A percentile compares a stretch with the other conserved stretches of the same genome.
Evolutionary conservation across 2,113 vertebrate species (phyloP).

Genomic region (Oxyura jamaicensis): DNA sequence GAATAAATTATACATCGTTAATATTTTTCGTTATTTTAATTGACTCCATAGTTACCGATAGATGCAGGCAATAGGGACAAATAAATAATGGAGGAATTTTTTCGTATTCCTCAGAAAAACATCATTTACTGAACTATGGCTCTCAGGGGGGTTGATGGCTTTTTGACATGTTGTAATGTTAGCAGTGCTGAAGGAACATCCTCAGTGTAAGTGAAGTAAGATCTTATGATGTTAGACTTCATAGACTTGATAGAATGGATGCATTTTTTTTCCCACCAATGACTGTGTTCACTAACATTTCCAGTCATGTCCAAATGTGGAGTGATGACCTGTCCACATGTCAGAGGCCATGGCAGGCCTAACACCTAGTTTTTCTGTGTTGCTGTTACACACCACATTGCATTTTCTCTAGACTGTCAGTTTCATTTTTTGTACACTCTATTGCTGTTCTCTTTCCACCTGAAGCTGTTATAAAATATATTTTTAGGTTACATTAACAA

Average conservation of each 20-base stretch:
- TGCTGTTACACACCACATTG: background rate
- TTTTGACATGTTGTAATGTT: background rate
- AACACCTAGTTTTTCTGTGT: background rate
- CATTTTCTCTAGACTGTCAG: background rate
- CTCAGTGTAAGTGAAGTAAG: background rate
- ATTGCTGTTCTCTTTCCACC: background rate
- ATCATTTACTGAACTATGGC: background rate
- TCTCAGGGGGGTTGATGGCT: background rate
- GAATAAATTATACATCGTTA: background rate
- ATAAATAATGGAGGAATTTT: background rate
- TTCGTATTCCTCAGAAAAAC: background rate
- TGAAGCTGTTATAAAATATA: background rate
- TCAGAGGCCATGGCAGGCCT: background rate
- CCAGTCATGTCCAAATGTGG: background rate
- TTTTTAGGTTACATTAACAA: background rate
- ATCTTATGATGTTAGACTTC: background rate
- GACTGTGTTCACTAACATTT: background rate
- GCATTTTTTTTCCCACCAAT: background rate
- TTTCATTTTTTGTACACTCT: background rate
- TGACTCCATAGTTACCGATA: background rate
- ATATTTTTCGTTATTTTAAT: background rate
- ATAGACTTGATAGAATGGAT: background rate
- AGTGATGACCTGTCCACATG: background rate
- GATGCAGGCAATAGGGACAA: background rate
- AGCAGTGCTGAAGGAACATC: background rate